Evolutionary conservation across 2,113 vertebrate species (phyloP), one percentile per base, ranked within the genome.

Genomic region (Ophthalmolycus amberensis): DNA sequence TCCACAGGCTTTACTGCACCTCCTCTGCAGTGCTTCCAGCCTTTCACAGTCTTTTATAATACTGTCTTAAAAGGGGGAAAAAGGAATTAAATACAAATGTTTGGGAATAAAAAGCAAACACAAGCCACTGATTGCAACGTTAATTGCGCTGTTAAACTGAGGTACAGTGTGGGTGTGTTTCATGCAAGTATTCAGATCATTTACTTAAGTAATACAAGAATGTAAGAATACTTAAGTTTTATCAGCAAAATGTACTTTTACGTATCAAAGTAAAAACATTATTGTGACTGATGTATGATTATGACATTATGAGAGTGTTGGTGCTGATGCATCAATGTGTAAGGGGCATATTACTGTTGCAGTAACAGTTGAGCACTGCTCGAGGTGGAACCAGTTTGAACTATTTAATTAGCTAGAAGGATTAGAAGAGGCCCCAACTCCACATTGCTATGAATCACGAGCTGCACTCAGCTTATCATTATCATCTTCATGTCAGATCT

Each of bases 61-160:
- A 74, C 71, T 70, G 88, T 90, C 89, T 91, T 29, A 5, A 27
- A 59, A 59, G 25, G 56, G 84, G 91, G 90, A 92, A 60, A 93
- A 77, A 59, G 4, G 38, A 88, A 86, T 88, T 81, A 83, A 88
- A 94, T 88, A 79, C 82, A 94, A 95, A 94, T 93, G 90, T 94
- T 94, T 93, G 87, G 87, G 83, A 88, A 91, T 92, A 88, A 92
- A 93, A 89, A 77, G 81, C 79, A 92, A 93, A 94, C 90, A 76
- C 25, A 25, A 25, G 25, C 25, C 25, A 25, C 25, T 68, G 46
- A 74, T 77, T 72, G 32, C 32, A 58, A 46, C 80, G 78, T 88
- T 83, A 78, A 86, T 69, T 84, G 75, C 5, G 29, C 70, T 70
- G 66, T 88, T 81, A 85, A 89, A 92, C 56, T 77, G 60, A 77